These are phyloP conservation scores for Stigmatopora argus DNA, from an alignment of 2,113 vertebrate genomes.

Conservation along the genomic window DNA sequence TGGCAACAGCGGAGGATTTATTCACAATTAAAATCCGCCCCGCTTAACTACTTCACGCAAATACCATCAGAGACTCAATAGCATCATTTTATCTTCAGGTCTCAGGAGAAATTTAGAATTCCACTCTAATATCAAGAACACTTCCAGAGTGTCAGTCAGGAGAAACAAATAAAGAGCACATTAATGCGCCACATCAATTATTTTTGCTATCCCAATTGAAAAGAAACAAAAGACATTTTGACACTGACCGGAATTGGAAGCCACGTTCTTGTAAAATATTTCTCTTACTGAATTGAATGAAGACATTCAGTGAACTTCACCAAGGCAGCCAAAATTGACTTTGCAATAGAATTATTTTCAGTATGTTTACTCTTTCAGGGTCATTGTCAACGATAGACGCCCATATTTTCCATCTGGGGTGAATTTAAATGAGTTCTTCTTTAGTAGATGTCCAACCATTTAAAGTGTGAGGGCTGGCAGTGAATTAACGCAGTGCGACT, in stretches of 20 bases:
- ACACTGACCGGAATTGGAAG: conserved; percentile 11
- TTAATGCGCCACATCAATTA: conserved; percentile 38
- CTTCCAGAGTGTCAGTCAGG: conserved; percentile 47
- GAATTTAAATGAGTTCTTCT: too few relatives aligned
- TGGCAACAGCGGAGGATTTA: conserved; percentile 5
- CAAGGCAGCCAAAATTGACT: background rate
- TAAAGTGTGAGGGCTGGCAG: too few relatives aligned
- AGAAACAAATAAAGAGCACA: conserved; percentile 52
- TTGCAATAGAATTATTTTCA: background rate
- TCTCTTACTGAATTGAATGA: background rate
- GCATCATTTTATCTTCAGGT: conserved; percentile 38
- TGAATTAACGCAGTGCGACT: too few relatives aligned
- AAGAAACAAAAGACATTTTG: conserved; percentile 28
- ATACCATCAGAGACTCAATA: conserved; percentile 42
- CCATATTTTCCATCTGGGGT: too few relatives aligned
- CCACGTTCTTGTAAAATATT: conserved; percentile 1
- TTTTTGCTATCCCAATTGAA: conserved; percentile 35
- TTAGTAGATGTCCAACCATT: too few relatives aligned
- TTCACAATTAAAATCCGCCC: conserved; percentile 19
- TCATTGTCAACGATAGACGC: too few relatives aligned
- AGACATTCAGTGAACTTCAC: too few relatives aligned
- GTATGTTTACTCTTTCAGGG: background rate
- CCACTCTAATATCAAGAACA: conserved; percentile 47
- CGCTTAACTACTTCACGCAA: conserved; percentile 38
- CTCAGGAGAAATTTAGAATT: conserved; percentile 42